Conservation (phyloP, 2,888 invertebrate genomes). For the Linyphia triangularis region DNA sequence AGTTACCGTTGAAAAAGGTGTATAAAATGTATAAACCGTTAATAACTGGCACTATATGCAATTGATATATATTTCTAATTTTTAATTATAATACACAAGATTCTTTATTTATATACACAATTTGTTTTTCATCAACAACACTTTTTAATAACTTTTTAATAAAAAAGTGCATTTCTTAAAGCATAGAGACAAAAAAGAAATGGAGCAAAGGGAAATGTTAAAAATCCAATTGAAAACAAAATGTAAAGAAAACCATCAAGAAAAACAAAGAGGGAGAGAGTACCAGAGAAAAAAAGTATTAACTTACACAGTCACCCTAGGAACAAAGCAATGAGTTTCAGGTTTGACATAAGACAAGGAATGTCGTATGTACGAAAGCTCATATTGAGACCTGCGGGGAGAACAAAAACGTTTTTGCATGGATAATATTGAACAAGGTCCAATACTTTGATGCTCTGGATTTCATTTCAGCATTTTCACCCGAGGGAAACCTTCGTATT, state of each 20-base stretch:
- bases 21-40: no score
- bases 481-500: not conserved
- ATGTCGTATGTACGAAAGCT: conserved; percentile 27
- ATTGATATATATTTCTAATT: no score
- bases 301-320: conserved; percentile 26
- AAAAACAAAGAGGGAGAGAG: not conserved
- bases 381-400: conserved; percentile 6
- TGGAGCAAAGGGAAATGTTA: conserved; percentile 10
- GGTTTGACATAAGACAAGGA: conserved; percentile 17
- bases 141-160: no score
- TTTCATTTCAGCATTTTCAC: conserved; percentile 23
- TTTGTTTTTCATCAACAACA: no score
- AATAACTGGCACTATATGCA: no score
- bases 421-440: conserved; percentile 29
- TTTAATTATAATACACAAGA: no score
- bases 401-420: conserved; percentile 44
- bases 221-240: not conserved
- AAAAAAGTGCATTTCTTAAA: not conserved
- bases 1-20: no score
- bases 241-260: not conserved
- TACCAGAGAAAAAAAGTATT: conserved; percentile 23
- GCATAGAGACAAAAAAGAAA: not conserved
- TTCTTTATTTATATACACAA: no score
- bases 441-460: not conserved
- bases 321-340: conserved; percentile 41